A percentile compares a stretch with the other conserved stretches of the same genome.
Conservation (phyloP, 2,113 vertebrate genomes). For the Anolis sagrei region DNA sequence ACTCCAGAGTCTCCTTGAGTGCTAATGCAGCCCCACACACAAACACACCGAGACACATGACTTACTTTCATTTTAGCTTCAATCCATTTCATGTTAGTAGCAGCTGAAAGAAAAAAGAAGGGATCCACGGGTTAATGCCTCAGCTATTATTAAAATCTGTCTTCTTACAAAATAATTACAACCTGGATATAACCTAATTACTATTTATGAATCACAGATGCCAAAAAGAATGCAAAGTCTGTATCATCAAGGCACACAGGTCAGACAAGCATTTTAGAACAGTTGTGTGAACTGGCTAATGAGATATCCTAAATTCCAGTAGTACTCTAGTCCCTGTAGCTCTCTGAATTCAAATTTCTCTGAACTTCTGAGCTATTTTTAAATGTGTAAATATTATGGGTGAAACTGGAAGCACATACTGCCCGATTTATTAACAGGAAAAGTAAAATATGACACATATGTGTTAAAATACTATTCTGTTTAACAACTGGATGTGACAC, state of each 20-base stretch:
- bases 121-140: background rate
- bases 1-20: too few relatives aligned
- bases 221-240: background rate
- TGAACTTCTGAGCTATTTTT: background rate
- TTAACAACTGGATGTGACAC: background rate
- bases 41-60: background rate
- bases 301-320: background rate
- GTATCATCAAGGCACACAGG: background rate
- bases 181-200: background rate
- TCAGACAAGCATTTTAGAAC: background rate
- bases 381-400: background rate
- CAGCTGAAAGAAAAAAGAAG: slow-evolving; percentile 81
- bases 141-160: background rate
- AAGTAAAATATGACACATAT: background rate
- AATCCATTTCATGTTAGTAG: slow-evolving; percentile 99
- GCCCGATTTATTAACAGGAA: background rate
- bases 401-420: background rate
- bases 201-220: slow-evolving; percentile 17
- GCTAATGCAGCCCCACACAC: background rate
- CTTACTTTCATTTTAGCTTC: slow-evolving; percentile 99
- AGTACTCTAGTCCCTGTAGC: background rate
- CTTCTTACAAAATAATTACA: background rate
- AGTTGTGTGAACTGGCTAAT: background rate
- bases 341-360: background rate
- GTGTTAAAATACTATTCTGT: background rate